A percentile compares a stretch with the other conserved stretches of the same genome.
Conservation (phyloP, 2,797 vertebrate species). For the Masticophis lateralis region DNA sequence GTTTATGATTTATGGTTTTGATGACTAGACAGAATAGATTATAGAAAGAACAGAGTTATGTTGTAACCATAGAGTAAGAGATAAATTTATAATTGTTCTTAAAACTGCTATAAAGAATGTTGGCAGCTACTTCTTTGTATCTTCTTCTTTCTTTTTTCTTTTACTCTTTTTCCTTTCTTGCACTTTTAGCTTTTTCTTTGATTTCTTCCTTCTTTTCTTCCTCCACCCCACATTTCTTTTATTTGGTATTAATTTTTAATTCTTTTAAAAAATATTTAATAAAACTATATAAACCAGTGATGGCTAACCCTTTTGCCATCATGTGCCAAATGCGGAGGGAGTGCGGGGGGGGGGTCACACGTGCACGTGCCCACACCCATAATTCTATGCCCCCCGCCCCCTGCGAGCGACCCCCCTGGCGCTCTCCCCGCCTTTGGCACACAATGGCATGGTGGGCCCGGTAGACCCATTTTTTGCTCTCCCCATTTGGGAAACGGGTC, state of each 20-base stretch:
- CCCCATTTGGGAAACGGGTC: too few relatives aligned
- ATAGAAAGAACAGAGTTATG: not conserved
- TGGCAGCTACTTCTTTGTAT: not conserved
- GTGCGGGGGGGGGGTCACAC: too few relatives aligned
- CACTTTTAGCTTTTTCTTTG: not conserved
- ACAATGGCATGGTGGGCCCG: too few relatives aligned
- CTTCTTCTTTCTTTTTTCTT: not conserved
- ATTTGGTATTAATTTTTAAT: not conserved
- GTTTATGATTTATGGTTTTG: not conserved
- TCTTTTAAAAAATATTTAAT: not conserved
- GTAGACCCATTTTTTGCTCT: too few relatives aligned
- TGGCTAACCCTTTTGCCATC: too few relatives aligned
- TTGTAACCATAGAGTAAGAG: constrained; percentile 20
- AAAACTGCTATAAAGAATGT: not conserved
- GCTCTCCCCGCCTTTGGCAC: too few relatives aligned
- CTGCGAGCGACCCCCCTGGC: too few relatives aligned
- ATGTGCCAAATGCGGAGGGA: too few relatives aligned
- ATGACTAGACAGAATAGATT: not conserved
- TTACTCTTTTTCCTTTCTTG: not conserved
- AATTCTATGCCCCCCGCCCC: too few relatives aligned
- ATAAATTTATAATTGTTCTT: not conserved
- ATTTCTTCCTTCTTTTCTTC: not conserved
- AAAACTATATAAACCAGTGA: not conserved
- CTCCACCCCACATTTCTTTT: not conserved
- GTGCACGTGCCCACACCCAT: too few relatives aligned